phyloP scores from a whole-genome alignment of 2,888 invertebrate genomes.

The Choristoneura rosaceana region DNA sequence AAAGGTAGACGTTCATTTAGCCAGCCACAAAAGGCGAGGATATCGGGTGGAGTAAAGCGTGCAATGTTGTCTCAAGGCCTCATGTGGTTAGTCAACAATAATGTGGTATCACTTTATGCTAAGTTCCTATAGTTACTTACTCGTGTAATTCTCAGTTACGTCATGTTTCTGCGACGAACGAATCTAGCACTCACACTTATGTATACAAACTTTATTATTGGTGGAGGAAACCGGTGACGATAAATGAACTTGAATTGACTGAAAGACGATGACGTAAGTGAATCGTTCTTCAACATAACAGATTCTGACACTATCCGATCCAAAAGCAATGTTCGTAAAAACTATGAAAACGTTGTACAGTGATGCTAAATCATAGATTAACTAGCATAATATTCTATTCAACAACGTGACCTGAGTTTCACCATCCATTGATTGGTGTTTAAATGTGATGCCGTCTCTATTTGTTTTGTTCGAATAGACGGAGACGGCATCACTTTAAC shows the following conservation, averaged over 20 bases:
- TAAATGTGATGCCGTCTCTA: no score
- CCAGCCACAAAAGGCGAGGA: constrained; percentile 12
- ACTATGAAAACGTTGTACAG: no score
- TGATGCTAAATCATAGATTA: no score
- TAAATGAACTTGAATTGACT: neutral
- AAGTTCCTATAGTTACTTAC: constrained; percentile 10
- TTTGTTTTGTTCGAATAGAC: no score
- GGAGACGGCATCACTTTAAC: no score
- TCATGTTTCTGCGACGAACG: neutral
- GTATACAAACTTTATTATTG: neutral
- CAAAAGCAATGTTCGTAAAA: no score
- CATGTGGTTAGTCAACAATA: constrained; percentile 51
- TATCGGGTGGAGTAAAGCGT: constrained; percentile 20
- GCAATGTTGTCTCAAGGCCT: constrained; percentile 49
- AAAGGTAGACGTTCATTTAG: constrained; percentile 11
- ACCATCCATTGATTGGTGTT: no score
- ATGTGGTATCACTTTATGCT: constrained; percentile 25
- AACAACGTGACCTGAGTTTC: no score
- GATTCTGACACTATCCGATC: no score
- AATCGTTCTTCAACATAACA: no score
- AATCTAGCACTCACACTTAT: neutral
- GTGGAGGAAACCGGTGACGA: neutral
- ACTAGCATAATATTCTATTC: no score
- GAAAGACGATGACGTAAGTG: no score
- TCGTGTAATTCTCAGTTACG: constrained; percentile 27